These are phyloP conservation scores for Hafferia zeledoni DNA, from an alignment of 2,797 vertebrate species.

Conservation along the genomic window DNA sequence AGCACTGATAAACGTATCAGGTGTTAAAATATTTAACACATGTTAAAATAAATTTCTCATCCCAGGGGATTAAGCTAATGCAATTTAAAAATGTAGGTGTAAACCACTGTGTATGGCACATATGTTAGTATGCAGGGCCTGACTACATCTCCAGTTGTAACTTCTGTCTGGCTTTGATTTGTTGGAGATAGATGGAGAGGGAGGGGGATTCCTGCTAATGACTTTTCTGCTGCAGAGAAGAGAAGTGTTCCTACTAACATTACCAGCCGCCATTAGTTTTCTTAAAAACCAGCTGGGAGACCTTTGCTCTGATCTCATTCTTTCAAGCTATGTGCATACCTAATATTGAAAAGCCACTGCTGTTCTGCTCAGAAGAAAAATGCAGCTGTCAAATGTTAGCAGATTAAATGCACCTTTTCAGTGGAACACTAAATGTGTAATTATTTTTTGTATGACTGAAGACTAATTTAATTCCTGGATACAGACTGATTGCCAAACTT, in stretches of 20 bases:
- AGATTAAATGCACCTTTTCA: slow-evolving; percentile 73
- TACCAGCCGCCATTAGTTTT: slow-evolving; percentile 54
- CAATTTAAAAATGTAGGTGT: not conserved
- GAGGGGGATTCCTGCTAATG: slow-evolving; percentile 27
- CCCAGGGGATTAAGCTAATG: slow-evolving; percentile 8
- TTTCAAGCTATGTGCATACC: slow-evolving; percentile 66
- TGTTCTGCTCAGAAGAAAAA: slow-evolving; percentile 71
- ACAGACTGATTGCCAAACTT: slow-evolving; percentile 68
- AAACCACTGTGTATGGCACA: not conserved
- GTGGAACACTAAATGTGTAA: slow-evolving; percentile 70
- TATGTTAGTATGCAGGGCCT: slow-evolving; percentile 24
- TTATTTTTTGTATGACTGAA: slow-evolving; percentile 75
- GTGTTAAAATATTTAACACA: slow-evolving; percentile 24
- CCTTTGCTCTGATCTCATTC: slow-evolving; percentile 66
- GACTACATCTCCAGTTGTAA: not conserved
- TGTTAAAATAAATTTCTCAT: slow-evolving; percentile 31
- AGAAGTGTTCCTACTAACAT: slow-evolving; percentile 41
- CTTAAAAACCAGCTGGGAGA: slow-evolving; percentile 62
- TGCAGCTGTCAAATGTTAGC: slow-evolving; percentile 72
- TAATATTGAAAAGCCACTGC: slow-evolving; percentile 60
- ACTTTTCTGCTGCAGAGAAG: slow-evolving; percentile 18
- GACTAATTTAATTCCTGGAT: slow-evolving; percentile 69
- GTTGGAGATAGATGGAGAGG: slow-evolving; percentile 22
- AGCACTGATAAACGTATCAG: not conserved
- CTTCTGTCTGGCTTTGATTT: slow-evolving; percentile 64